Base-by-base conservation (phyloP, 1,140 invertebrate genomes). In the Ceratina calcarata region DNA sequence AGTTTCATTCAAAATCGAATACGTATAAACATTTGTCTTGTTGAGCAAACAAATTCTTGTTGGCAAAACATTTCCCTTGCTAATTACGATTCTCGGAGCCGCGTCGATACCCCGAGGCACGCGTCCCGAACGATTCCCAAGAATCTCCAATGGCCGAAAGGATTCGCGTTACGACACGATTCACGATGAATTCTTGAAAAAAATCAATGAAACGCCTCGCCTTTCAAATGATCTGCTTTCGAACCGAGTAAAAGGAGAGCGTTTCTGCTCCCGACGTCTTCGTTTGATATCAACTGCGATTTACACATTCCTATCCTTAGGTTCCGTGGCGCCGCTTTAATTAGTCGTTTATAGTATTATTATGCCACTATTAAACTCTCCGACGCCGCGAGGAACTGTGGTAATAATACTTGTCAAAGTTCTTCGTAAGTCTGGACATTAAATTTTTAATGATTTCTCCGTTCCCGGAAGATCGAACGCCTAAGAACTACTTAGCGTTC, bases 211-310 rank as follows among this genome's bases (percentile, higher is more conserved):
- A 79, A 68, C 67, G 61, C 57, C 62, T 77, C 67, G 67, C 71
- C 73, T 85, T 84, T 84, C 70, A 81, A 84, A 60, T 81, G 79
- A 84, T 81, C 66, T 65, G 24, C 60, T 77, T 70, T 61, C 75
- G 66, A 51, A 20, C 13, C 66, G n/a, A 74, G 79, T 84, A 85
- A 84, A 84, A 81, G 83, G 78, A 68, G 70, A 85, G 71, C 66
- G 71, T 71, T 84, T 72, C 75, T 57, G 61, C 6, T 1, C 64
- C 45, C 32, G 27, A 24, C 62, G n/a, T 72, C 32, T 66, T 67
- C 32, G 18, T 22, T 45, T 37, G 49, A 78, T 70, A 65, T 84
- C 27, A n/a, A 0, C 20, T 3, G 10, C 8, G 18, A 13, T 73
- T 69, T 64, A 55, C 51, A 64, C 27, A 27, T 32, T 12, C 12